phyloP scores from a whole-genome alignment of 2,797 vertebrate genomes.

The Phalanger gymnotis region DNA sequence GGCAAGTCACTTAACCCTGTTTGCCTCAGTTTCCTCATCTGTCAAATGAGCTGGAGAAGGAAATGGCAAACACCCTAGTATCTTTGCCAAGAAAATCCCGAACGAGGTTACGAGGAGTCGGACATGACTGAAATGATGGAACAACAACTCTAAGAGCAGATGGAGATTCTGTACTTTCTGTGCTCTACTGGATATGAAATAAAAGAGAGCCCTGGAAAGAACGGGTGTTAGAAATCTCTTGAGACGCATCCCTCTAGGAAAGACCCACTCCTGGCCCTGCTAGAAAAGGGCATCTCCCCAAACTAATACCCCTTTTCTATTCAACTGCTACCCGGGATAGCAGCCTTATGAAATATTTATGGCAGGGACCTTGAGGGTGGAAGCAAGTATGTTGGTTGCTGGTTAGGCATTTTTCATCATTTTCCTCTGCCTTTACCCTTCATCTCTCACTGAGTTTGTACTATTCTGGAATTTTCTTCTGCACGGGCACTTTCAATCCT shows the following conservation, averaged over 20 bases:
- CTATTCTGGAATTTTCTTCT: not conserved
- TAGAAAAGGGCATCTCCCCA: not conserved
- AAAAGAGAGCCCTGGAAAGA: not conserved
- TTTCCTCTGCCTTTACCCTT: not conserved
- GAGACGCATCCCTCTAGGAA: not conserved
- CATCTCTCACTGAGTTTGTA: not conserved
- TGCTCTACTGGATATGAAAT: not conserved
- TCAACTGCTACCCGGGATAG: not conserved
- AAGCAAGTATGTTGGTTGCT: not conserved
- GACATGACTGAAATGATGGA: not conserved
- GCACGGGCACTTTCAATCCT: not conserved
- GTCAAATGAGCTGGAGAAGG: not conserved
- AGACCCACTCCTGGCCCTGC: not conserved
- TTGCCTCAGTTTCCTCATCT: not conserved
- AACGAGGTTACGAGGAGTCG: not conserved
- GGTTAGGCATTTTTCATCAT: not conserved
- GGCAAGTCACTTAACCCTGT: not conserved
- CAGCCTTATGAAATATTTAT: conserved; percentile 41
- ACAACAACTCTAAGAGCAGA: not conserved
- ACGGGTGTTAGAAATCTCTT: not conserved
- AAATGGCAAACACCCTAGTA: not conserved
- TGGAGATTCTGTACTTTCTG: not conserved
- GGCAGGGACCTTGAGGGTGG: not conserved
- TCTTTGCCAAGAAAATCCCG: not conserved
- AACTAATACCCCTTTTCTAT: conserved; percentile 43